Percentiles rank a stretch among this genome's conserved stretches.
These are phyloP conservation scores for Cantharis rustica DNA, from an alignment of 2,888 invertebrate species.

Conservation along the genomic window DNA sequence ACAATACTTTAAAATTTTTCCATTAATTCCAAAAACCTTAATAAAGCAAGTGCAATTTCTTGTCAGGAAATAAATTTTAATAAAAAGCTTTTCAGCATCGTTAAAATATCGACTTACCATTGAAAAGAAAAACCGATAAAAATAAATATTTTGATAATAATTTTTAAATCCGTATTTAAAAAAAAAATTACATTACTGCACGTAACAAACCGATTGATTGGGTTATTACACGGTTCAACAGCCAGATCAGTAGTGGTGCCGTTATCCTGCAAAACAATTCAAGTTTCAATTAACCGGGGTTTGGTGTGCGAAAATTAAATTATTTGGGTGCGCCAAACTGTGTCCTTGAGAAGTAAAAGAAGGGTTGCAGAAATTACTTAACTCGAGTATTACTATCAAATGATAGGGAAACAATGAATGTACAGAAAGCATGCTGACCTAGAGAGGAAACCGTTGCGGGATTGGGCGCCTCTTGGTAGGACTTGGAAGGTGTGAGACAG, in stretches of 20 bases:
- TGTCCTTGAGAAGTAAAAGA: slow-evolving; percentile 33
- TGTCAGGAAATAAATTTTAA: background rate
- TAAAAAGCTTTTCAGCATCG: background rate
- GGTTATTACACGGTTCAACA: slow-evolving; percentile 5
- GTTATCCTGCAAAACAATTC: background rate
- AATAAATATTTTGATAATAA: background rate
- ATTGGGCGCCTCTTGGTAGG: slow-evolving; percentile 47
- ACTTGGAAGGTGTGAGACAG: slow-evolving; percentile 45
- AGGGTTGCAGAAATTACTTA: slow-evolving; percentile 30
- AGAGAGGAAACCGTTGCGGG: slow-evolving; percentile 49
- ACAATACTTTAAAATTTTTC: background rate
- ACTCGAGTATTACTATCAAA: slow-evolving; percentile 34
- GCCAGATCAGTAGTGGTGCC: background rate
- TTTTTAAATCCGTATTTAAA: background rate
- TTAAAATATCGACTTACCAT: background rate
- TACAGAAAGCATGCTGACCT: slow-evolving; percentile 48
- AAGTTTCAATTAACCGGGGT: background rate
- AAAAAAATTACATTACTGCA: background rate
- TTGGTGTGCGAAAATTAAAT: background rate
- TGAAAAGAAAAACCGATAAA: background rate
- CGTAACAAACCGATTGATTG: slow-evolving; percentile 8
- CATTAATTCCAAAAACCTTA: background rate
- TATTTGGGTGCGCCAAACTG: slow-evolving; percentile 18
- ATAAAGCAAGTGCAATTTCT: background rate
- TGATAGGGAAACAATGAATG: slow-evolving; percentile 44